These are phyloP conservation scores for Tyrophagus putrescentiae DNA, from an alignment of 1,140 invertebrate genomes.

Conservation along the genomic window DNA sequence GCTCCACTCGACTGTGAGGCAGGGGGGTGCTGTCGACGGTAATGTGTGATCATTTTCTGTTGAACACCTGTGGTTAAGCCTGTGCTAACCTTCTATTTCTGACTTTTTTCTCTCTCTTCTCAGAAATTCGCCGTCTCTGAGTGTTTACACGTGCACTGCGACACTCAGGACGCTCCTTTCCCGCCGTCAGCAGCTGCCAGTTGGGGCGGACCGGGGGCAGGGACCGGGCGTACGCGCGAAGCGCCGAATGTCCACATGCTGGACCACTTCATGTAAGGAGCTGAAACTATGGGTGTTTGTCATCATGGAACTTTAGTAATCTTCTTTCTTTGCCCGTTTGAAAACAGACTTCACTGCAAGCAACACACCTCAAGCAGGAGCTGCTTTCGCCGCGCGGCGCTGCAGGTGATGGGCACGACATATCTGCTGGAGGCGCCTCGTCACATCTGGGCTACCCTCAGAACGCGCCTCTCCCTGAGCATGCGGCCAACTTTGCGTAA, in stretches of 20 bases:
- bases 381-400: conserved; percentile 45
- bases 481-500: conserved; percentile 65
- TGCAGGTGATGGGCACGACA: conserved; percentile 36
- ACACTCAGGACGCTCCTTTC: conserved; percentile 7
- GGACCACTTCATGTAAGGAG: conserved; percentile 52
- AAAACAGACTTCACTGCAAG: conserved; percentile 24
- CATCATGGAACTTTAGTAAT: background rate
- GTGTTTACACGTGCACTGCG: conserved; percentile 20
- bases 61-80: conserved; percentile 12
- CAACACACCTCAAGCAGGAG: conserved; percentile 26
- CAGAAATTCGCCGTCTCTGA: conserved; percentile 18
- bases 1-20: conserved; percentile 54
- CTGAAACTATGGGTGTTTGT: background rate
- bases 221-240: conserved; percentile 23
- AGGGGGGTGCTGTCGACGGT: conserved; percentile 76
- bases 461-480: conserved; percentile 83
- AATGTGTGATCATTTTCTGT: conserved; percentile 28
- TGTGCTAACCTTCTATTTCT: too few relatives aligned
- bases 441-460: conserved; percentile 45
- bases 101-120: too few relatives aligned
- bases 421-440: conserved; percentile 34
- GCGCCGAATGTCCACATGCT: conserved; percentile 59
- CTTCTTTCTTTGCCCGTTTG: conserved; percentile 14
- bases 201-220: conserved; percentile 21
- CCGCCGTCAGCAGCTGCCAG: conserved; percentile 17